Percentiles rank a stretch among this genome's conserved stretches.
Evolutionary conservation across 2,797 vertebrate genomes (phyloP).

Genomic region (Diglossa cyanea): DNA sequence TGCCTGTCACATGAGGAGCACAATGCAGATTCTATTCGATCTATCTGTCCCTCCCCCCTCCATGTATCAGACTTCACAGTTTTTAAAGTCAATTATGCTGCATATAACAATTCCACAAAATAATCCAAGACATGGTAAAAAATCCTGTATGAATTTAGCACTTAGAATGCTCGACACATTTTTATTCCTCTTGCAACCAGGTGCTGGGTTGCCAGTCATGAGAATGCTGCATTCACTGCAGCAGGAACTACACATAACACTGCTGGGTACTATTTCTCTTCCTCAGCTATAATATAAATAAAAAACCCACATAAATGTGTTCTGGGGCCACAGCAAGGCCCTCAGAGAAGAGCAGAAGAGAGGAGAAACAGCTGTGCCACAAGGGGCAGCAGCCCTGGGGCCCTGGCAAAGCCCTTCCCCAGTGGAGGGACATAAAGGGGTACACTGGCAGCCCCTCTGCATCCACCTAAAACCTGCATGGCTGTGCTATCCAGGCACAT

Average conservation of each 20-base stretch:
- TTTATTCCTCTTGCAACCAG: background rate
- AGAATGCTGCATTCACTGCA: background rate
- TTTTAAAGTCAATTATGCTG: background rate
- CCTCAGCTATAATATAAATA: background rate
- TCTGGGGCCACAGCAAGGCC: rapidly evolving
- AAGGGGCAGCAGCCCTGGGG: background rate
- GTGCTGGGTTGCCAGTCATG: background rate
- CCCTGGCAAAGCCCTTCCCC: background rate
- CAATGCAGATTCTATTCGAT: background rate
- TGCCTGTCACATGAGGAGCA: background rate
- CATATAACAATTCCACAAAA: background rate
- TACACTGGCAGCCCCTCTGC: background rate
- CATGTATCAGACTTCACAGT: rapidly evolving
- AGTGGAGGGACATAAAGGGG: rapidly evolving
- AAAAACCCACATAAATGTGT: background rate
- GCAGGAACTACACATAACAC: background rate
- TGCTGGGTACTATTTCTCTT: background rate
- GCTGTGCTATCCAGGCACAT: background rate
- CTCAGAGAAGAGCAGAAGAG: background rate
- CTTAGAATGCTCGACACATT: background rate
- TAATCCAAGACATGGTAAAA: background rate
- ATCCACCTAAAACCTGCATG: background rate
- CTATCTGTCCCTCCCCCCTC: background rate
- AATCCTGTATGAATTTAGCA: background rate
- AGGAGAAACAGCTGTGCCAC: background rate